phyloP scores from a whole-genome alignment of 2,113 vertebrate species.

The Toxotes jaculatrix region DNA sequence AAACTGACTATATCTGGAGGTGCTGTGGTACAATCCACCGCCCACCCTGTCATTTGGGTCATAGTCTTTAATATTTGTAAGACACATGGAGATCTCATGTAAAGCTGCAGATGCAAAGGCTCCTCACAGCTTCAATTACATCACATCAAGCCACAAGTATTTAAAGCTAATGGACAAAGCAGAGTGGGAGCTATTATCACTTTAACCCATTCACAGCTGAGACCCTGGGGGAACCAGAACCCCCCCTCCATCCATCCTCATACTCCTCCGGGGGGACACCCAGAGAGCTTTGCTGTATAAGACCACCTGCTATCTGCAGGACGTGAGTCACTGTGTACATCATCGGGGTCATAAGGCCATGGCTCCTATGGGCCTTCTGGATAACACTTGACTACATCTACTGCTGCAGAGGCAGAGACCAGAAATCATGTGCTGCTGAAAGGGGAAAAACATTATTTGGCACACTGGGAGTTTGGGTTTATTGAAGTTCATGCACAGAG shows the following conservation, averaged over 20 bases:
- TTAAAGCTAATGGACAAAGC: conserved; percentile 66
- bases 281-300: conserved; percentile 13
- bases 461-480: conserved; percentile 37
- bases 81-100: not conserved
- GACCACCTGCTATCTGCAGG: conserved; percentile 65
- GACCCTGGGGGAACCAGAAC: conserved; percentile 29
- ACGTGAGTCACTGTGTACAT: conserved; percentile 27
- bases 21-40: not conserved
- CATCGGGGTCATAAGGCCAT: conserved; percentile 24
- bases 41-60: not conserved
- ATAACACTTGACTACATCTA: conserved; percentile 51
- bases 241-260: not conserved
- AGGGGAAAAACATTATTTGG: conserved; percentile 29
- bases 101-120: not conserved
- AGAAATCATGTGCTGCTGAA: conserved; percentile 27
- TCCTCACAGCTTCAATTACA: conserved; percentile 1
- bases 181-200: conserved; percentile 52
- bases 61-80: not conserved
- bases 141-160: conserved; percentile 45
- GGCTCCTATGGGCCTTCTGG: conserved; percentile 29
- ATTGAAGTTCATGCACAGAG: conserved; percentile 30
- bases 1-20: not conserved
- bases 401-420: not conserved
- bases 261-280: conserved; percentile 4
- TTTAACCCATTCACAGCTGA: conserved; percentile 59